Percentiles rank a stretch among this genome's conserved stretches.
Evolutionary conservation across 1,140 invertebrate genomes (phyloP).

Genomic region (Subanguina moxae): DNA sequence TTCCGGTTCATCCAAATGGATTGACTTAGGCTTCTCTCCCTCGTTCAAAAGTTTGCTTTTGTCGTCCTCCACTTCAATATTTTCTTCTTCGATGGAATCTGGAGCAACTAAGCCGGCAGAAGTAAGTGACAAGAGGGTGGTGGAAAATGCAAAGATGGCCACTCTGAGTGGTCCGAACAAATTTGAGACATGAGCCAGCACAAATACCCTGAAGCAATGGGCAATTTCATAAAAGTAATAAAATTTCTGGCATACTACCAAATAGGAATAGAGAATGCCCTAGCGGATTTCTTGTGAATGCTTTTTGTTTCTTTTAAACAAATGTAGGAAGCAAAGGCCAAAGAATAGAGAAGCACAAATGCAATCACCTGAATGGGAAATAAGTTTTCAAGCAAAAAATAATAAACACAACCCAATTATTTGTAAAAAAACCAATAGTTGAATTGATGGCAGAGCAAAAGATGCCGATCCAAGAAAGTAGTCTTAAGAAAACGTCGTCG

Average conservation of each 20-base stretch:
- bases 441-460: conserved; percentile 44
- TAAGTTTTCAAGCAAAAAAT: neutral
- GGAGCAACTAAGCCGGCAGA: conserved; percentile 56
- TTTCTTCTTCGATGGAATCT: neutral
- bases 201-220: conserved; percentile 49
- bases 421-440: conserved; percentile 44
- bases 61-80: neutral
- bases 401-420: conserved; percentile 42
- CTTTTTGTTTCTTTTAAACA: conserved; percentile 46
- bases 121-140: conserved; percentile 60
- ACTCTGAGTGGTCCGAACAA: conserved; percentile 62
- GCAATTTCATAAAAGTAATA: no score
- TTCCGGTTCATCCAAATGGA: no score
- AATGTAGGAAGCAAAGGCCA: conserved; percentile 52
- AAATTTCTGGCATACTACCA: conserved; percentile 32
- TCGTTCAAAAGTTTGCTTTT: conserved; percentile 6
- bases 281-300: conserved; percentile 55
- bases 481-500: conserved; percentile 46
- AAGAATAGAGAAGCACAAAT: conserved; percentile 46
- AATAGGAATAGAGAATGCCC: conserved; percentile 54
- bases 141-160: conserved; percentile 60
- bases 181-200: conserved; percentile 59
- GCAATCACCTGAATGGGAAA: conserved; percentile 44
- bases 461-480: conserved; percentile 41
- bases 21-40: neutral